Percentiles rank a stretch among this genome's conserved stretches.
Evolutionary conservation across 2,113 vertebrate species (phyloP).

Genomic region (Solea solea): DNA sequence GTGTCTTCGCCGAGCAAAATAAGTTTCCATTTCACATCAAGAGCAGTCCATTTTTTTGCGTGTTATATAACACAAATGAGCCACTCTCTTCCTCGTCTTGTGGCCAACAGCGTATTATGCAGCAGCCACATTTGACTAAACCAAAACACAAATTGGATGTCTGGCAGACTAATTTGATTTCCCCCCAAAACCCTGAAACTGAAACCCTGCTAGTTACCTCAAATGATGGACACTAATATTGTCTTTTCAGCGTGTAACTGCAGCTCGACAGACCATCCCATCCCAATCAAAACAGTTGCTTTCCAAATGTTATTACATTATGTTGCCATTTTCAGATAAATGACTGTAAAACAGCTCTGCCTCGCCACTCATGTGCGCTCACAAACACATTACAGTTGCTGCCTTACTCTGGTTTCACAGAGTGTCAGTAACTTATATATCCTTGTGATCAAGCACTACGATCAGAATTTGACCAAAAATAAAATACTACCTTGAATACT

Average conservation of each 20-base stretch:
- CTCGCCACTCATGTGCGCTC: constrained; percentile 61
- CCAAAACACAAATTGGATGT: constrained; percentile 85
- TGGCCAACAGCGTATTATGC: constrained; percentile 70
- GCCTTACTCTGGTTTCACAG: constrained; percentile 73
- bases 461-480: constrained; percentile 26
- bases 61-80: constrained; percentile 66
- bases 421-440: constrained; percentile 68
- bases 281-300: constrained; percentile 83
- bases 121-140: constrained; percentile 80
- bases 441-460: constrained; percentile 64
- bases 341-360: constrained; percentile 76
- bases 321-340: constrained; percentile 84
- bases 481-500: neutral
- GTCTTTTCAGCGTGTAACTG: constrained; percentile 80
- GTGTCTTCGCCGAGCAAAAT: constrained; percentile 38
- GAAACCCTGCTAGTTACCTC: constrained; percentile 80
- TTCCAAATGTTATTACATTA: constrained; percentile 84
- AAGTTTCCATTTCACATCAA: constrained; percentile 53
- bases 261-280: constrained; percentile 77
- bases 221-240: constrained; percentile 82
- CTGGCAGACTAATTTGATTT: constrained; percentile 84
- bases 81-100: constrained; percentile 58
- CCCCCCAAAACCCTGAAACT: constrained; percentile 80
- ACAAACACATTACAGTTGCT: constrained; percentile 74
- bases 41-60: constrained; percentile 21